Evolutionary conservation across 2,797 vertebrate genomes (phyloP).

Genomic region (Spatula clypeata): DNA sequence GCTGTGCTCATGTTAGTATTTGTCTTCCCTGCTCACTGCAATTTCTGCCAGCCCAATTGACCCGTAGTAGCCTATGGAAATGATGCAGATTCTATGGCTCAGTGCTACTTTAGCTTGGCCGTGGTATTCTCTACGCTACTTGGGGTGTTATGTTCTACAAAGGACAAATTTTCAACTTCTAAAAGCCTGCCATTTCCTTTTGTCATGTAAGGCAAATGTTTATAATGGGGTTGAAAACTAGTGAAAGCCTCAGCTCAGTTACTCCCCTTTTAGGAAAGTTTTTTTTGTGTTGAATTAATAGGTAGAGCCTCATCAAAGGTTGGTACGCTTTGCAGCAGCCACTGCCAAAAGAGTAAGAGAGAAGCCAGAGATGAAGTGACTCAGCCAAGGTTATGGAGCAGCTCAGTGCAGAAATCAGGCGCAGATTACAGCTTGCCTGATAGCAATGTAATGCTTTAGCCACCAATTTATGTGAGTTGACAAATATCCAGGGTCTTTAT

Average conservation of each 20-base stretch:
- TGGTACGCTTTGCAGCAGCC: background rate
- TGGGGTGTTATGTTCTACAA: background rate
- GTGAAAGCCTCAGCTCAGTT: background rate
- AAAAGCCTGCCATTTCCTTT: background rate
- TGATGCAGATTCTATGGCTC: background rate
- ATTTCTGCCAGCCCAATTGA: background rate
- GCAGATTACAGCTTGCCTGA: background rate
- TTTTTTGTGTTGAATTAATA: accelerated
- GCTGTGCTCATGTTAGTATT: background rate
- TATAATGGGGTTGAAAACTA: background rate
- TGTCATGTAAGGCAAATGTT: background rate
- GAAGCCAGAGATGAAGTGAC: background rate
- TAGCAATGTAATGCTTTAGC: background rate
- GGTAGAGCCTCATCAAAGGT: background rate
- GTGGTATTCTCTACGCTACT: background rate
- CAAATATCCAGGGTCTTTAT: background rate
- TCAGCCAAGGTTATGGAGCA: background rate
- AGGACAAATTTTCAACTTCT: background rate
- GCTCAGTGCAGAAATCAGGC: background rate
- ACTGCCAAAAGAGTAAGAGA: background rate
- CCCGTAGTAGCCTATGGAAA: background rate
- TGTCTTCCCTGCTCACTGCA: background rate
- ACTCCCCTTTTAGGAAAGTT: background rate
- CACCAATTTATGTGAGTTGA: background rate
- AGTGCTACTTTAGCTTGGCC: accelerated